Conservation (phyloP, 2,113 vertebrate species). For the Apistogramma diplotaenia region DNA sequence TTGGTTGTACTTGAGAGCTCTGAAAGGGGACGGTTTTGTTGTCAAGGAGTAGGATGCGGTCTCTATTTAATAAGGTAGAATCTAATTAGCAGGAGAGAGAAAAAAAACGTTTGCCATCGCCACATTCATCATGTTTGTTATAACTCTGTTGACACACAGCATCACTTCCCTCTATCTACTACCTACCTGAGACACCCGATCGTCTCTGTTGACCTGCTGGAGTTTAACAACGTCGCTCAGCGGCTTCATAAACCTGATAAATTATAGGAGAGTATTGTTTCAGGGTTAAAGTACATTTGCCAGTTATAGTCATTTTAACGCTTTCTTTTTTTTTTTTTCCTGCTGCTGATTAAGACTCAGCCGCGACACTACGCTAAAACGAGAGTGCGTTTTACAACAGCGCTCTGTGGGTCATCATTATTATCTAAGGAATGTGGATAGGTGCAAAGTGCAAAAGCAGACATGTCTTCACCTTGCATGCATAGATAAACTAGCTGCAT, state of each 20-base stretch:
- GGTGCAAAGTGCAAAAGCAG: conserved; percentile 40
- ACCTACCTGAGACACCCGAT: background rate
- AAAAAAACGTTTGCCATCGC: conserved; percentile 49
- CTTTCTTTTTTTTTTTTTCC: fast-evolving
- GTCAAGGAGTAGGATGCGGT: conserved; percentile 39
- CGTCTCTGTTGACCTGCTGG: conserved; percentile 6
- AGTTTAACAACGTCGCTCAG: conserved; percentile 19
- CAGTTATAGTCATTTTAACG: background rate
- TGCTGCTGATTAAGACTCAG: background rate
- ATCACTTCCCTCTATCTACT: conserved; percentile 10
- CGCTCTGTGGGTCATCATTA: background rate
- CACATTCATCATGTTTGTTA: conserved; percentile 58
- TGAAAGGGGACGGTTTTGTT: conserved; percentile 13
- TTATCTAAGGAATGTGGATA: conserved; percentile 41
- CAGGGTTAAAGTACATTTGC: conserved; percentile 17
- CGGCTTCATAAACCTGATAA: conserved; percentile 5
- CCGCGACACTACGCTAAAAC: background rate
- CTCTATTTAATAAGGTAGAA: conserved; percentile 65
- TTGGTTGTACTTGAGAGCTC: background rate
- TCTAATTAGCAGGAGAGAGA: conserved; percentile 70
- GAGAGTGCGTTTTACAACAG: background rate
- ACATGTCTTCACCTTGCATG: background rate
- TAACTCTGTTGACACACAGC: conserved; percentile 59
- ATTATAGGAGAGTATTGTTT: background rate
- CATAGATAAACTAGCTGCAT: background rate